phyloP scores from a whole-genome alignment of 2,797 vertebrate species.

The Odontamblyopus lacepedii region DNA sequence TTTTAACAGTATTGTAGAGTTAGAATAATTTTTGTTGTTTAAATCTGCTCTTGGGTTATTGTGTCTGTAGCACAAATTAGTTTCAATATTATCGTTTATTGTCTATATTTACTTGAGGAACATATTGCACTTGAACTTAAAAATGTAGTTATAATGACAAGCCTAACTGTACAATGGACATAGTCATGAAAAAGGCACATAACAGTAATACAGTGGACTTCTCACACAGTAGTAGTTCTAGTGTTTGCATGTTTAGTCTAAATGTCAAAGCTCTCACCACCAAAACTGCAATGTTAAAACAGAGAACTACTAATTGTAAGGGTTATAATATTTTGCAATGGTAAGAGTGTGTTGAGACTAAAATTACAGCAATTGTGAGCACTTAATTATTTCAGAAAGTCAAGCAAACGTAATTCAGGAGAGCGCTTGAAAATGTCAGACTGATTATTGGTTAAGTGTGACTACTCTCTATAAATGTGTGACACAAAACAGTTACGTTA shows the following conservation, averaged over 20 bases:
- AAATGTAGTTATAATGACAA: too few species aligned
- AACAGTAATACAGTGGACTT: neutral
- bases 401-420: constrained; percentile 25
- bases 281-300: constrained; percentile 46
- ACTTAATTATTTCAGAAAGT: constrained; percentile 29
- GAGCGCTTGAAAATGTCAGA: constrained; percentile 28
- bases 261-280: constrained; percentile 57
- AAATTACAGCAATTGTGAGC: constrained; percentile 10
- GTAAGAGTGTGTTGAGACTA: constrained; percentile 4
- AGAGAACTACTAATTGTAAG: constrained; percentile 27
- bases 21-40: too few species aligned
- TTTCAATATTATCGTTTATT: too few species aligned
- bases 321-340: constrained; percentile 21
- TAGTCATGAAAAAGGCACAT: neutral
- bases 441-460: constrained; percentile 28
- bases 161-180: neutral
- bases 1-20: too few species aligned
- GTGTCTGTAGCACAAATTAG: too few species aligned
- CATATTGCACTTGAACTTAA: too few species aligned
- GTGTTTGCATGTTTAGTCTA: constrained; percentile 36
- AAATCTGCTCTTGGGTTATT: too few species aligned
- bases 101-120: too few species aligned
- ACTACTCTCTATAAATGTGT: neutral
- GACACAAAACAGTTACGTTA: too few species aligned
- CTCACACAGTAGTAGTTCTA: constrained; percentile 28